Evolutionary conservation across 2,888 invertebrate species (phyloP), one percentile per base, ranked within the genome.

Genomic region (Steinernema scapterisci): DNA sequence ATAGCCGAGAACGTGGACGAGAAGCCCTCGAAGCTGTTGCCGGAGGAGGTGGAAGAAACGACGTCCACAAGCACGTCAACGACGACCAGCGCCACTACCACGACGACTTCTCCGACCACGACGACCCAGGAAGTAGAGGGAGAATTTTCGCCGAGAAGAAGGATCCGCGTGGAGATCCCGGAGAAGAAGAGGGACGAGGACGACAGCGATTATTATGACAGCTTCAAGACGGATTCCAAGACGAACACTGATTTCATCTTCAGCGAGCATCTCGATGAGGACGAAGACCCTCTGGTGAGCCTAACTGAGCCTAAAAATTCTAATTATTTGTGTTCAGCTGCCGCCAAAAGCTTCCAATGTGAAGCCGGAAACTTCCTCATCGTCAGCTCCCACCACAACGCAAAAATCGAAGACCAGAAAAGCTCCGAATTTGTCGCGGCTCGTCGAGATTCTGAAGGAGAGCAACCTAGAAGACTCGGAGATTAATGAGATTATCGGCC

Each of bases 391-490:
- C 38, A 25, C 31, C 3, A 25, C 23, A 1, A 31, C 31, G 45
- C 78, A 0, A 75, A 79, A 52, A 76, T 75, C 0, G 73, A 38
- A 38, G 9, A 38, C 38, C 38, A 76, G 71, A 74, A 70, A 75
- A 31, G 79, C 80, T 0, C 85, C 84, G 23, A 82, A 82, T 27
- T 78, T 85, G 1, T 74, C 78, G 13, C 81, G 80, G 16, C 80
- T 85, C 21, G 77, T 85, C 13, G 78, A 79, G 45, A 80, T 80
- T 7, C 77, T 85, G 45, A 80, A 81, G 72, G 81, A 78, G 43
- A 81, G 82, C 77, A 83, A 83, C 54, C 78, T 85, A 43, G 81
- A 79, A 7, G 73, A 77, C 44, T 79, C 80, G 31, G 85, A 85
- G 54, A 80, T 85, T 46, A 72, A 78, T 73, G 85, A 85, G 63